phyloP scores from a whole-genome alignment of 2,888 invertebrate genomes.

The Diaprepes abbreviatus region DNA sequence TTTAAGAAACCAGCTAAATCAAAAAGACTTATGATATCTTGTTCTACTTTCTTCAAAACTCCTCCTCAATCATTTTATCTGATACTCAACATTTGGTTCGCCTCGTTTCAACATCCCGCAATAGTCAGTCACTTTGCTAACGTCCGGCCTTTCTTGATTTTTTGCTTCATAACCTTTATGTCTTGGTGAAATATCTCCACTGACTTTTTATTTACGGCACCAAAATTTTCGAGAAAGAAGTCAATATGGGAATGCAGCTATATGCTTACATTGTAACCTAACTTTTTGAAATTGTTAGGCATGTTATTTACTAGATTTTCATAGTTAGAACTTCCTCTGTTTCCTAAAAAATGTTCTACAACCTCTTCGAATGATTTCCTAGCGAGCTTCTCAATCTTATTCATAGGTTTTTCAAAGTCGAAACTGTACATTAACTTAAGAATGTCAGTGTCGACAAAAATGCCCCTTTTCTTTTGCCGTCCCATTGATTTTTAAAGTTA shows the following conservation, averaged over 20 bases:
- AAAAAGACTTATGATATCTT: neutral
- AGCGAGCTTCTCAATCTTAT: neutral
- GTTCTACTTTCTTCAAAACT: neutral
- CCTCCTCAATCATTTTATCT: neutral
- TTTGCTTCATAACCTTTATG: neutral
- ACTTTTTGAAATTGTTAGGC: neutral
- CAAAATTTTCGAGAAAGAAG: neutral
- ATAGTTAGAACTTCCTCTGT: neutral
- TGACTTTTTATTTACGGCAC: neutral
- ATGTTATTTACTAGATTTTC: neutral
- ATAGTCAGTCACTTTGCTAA: neutral
- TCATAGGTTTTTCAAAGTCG: neutral
- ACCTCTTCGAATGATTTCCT: neutral
- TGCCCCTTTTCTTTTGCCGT: neutral
- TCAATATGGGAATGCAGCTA: neutral
- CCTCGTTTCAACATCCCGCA: neutral
- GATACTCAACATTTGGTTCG: neutral
- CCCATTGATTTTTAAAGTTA: no score
- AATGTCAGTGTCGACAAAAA: neutral
- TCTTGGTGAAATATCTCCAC: neutral
- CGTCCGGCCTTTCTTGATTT: neutral
- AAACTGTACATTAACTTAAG: neutral
- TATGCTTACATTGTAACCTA: neutral
- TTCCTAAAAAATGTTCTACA: neutral
- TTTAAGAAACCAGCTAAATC: neutral